Conservation (phyloP, 2,113 vertebrate species). For the Lamprotornis superbus region DNA sequence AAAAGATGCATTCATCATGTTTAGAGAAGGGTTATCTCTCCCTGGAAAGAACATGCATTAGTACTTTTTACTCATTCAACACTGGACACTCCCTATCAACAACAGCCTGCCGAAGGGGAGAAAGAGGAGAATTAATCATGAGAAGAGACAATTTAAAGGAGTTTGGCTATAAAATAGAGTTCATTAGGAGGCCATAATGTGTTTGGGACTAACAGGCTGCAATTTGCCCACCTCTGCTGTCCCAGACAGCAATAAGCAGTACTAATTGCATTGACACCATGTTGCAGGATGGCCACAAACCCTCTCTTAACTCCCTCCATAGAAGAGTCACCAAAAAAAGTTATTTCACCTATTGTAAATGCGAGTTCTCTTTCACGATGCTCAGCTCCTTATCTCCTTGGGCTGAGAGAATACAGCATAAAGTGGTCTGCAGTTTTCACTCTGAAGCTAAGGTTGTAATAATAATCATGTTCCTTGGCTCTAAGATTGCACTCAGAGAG, state of each 20-base stretch:
- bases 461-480: constrained; percentile 6
- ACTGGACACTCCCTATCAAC: constrained; percentile 89
- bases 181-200: constrained; percentile 86
- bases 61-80: constrained; percentile 88
- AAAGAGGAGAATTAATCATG: constrained; percentile 81
- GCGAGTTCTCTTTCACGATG: neutral
- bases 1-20: constrained; percentile 79
- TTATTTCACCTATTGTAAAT: neutral
- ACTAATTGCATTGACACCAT: neutral
- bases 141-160: constrained; percentile 79
- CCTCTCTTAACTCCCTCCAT: neutral
- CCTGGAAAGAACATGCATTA: constrained; percentile 81
- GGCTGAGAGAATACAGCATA: neutral
- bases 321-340: neutral
- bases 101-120: constrained; percentile 76
- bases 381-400: neutral
- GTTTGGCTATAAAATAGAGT: constrained; percentile 76
- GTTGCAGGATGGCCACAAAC: neutral
- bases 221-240: constrained; percentile 52
- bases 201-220: constrained; percentile 66
- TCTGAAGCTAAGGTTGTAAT: neutral
- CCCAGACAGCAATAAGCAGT: constrained; percentile 1
- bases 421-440: neutral
- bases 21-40: constrained; percentile 85
- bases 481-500: neutral